Evolutionary conservation across 2,888 invertebrate genomes (phyloP).

Genomic region (Cheilosia vulpina): DNA sequence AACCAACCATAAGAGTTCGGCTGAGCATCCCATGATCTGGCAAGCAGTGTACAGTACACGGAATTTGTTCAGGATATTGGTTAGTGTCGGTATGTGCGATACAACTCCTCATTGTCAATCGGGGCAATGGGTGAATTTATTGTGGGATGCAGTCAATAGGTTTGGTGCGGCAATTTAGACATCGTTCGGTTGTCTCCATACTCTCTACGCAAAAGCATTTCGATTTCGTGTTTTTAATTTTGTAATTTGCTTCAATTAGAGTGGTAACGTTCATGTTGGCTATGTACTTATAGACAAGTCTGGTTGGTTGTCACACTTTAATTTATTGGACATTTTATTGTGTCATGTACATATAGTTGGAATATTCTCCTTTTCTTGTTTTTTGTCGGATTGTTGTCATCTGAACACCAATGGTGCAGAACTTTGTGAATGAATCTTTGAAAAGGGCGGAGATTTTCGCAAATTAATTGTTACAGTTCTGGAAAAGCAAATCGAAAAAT

Average conservation of each 20-base stretch:
- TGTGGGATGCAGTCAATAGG: slow-evolving; percentile 70
- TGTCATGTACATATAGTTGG: no score
- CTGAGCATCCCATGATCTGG: not conserved
- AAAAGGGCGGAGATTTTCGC: no score
- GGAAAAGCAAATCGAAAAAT: no score
- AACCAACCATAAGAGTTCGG: slow-evolving; percentile 47
- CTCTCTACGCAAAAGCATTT: slow-evolving; percentile 56
- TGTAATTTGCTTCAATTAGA: slow-evolving; percentile 73
- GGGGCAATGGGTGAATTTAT: slow-evolving; percentile 64
- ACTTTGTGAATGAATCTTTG: no score
- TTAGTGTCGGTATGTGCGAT: slow-evolving; percentile 57
- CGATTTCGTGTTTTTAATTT: slow-evolving; percentile 71
- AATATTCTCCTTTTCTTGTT: no score
- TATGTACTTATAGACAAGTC: slow-evolving; percentile 47
- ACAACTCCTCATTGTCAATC: slow-evolving; percentile 61
- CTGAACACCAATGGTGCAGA: no score
- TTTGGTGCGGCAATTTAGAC: slow-evolving; percentile 63
- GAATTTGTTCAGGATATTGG: slow-evolving; percentile 54
- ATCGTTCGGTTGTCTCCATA: slow-evolving; percentile 30
- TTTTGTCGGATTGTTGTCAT: no score
- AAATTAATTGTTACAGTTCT: no score
- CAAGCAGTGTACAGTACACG: not conserved
- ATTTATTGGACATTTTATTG: slow-evolving; percentile 34
- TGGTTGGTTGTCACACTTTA: slow-evolving; percentile 53
- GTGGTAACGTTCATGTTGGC: slow-evolving; percentile 56